Evolutionary conservation across 2,113 vertebrate species (phyloP), one percentile per base, ranked within the genome.

Genomic region (Emberiza fucata): DNA sequence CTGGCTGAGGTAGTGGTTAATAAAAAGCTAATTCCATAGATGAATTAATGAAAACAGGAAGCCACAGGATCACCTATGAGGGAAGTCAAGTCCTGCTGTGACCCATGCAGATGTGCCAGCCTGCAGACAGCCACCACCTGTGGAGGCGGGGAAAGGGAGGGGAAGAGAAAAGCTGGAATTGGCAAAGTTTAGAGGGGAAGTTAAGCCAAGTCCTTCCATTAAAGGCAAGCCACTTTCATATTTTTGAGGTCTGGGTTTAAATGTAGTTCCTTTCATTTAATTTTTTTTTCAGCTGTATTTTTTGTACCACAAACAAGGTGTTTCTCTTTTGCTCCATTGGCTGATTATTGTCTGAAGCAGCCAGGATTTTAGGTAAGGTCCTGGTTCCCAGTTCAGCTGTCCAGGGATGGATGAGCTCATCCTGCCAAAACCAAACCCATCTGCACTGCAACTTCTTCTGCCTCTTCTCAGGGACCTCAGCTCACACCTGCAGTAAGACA

Each of bases 191-290:
- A 50, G 22, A 19, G 22, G 12, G 69, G 53, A 87, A 54, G 27
- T 66, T 65, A 81, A 64, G 54, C 35, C 54, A 83, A 81, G 16
- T 39, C 33, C 69, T 75, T 45, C 37, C 39, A 65, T 40, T 60
- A 60, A 64, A 89, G 14, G 33, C 29, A 79, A 89, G 7, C 15
- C 45, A 75, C 27, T n/a, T 57, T 66, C 39, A 6, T 56, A 56
- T 39, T 56, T 87, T 73, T 61, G 48, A 50, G 29, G 50, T 53
- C 82, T 4, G 35, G 22, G 14, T 60, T 75, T 86, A 75, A 75
- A 61, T 0, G 0, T 13, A 28, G 23, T 47, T 61, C 13, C 45
- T 60, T 86, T 53, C 0, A 11, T 54, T 56, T 80, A 7, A 19
- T 28, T 31, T 44, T 54, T 54, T 71, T 44, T 68, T 33, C 29